A percentile compares a stretch with the other conserved stretches of the same genome.
phyloP scores from a whole-genome alignment of 2,797 vertebrate genomes.

The Chelidonichthys spinosus region DNA sequence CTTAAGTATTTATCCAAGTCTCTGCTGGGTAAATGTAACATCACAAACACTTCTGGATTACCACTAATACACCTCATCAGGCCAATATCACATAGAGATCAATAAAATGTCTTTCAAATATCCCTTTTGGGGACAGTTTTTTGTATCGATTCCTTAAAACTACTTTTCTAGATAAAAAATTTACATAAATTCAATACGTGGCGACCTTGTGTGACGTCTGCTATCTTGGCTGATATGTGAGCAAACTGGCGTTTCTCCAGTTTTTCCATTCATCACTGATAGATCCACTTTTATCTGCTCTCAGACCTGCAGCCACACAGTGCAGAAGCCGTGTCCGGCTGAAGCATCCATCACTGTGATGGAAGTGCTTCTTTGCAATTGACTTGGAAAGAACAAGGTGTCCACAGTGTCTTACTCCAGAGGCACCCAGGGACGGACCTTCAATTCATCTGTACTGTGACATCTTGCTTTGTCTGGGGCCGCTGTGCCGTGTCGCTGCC shows the following conservation, averaged over 20 bases:
- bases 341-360: constrained; percentile 53
- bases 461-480: constrained; percentile 50
- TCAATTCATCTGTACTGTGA: constrained; percentile 40
- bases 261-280: constrained; percentile 24
- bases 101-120: neutral
- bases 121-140: neutral
- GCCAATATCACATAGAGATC: neutral
- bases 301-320: constrained; percentile 19
- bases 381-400: constrained; percentile 54
- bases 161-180: neutral
- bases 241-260: neutral
- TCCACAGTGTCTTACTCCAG: constrained; percentile 40
- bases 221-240: neutral
- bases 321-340: constrained; percentile 12
- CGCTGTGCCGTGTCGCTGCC: constrained; percentile 8
- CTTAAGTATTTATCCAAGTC: no score
- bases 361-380: constrained; percentile 24
- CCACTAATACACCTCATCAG: neutral
- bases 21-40: constrained; percentile 11
- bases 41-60: constrained; percentile 3
- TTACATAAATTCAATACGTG: neutral
- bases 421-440: constrained; percentile 32
- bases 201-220: neutral
- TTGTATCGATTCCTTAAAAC: neutral
- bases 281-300: constrained; percentile 24